Conservation (phyloP, 1,140 invertebrate genomes). For the Pachyrhynchus sulphureomaculatus region DNA sequence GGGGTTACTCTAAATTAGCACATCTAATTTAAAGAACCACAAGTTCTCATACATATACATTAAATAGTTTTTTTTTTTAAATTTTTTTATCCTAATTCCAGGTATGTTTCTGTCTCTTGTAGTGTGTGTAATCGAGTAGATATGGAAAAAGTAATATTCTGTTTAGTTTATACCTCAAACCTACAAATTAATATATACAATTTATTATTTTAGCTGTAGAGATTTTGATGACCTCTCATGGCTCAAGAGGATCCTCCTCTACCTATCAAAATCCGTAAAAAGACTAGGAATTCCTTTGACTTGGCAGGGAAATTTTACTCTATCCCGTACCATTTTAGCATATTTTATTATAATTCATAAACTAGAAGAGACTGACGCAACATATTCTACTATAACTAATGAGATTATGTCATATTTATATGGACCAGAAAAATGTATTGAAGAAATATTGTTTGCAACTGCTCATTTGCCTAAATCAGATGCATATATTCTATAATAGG, state of each 20-base stretch:
- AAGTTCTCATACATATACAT: no score
- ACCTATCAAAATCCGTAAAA: constrained; percentile 26
- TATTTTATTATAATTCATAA: constrained; percentile 33
- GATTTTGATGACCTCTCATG: constrained; percentile 29
- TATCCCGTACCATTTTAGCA: constrained; percentile 17
- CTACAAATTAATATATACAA: no score
- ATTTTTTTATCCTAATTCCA: no score
- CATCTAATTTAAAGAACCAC: no score
- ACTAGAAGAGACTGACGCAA: constrained; percentile 31
- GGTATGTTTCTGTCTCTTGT: no score
- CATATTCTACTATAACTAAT: constrained; percentile 32
- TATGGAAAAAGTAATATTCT: no score
- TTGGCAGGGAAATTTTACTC: constrained; percentile 21
- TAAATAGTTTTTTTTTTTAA: no score
- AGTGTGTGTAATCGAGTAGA: no score
- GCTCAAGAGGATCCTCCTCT: constrained; percentile 27
- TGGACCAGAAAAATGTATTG: constrained; percentile 14
- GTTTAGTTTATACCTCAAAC: no score
- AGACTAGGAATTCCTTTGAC: constrained; percentile 22
- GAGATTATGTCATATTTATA: constrained; percentile 32
- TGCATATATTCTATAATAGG: constrained; percentile 12
- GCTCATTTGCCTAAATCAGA: constrained; percentile 27
- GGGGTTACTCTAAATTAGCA: no score
- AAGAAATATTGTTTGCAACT: constrained; percentile 28
- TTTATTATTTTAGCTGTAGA: constrained; percentile 12